These are phyloP conservation scores for Eospalax fontanierii DNA, from an alignment of 2,797 vertebrate species.

Conservation along the genomic window DNA sequence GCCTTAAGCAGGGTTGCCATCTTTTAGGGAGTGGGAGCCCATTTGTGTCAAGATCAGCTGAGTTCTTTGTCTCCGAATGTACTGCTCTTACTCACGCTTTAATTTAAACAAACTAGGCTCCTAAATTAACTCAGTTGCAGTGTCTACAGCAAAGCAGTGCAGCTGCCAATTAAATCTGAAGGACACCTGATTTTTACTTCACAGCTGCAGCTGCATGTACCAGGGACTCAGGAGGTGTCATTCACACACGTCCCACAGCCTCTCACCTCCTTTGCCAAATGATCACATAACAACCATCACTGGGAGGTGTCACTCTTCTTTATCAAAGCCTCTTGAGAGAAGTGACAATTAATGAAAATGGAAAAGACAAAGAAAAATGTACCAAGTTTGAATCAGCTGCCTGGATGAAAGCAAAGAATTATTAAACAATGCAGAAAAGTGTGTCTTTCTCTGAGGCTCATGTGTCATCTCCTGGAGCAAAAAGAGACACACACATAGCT, in stretches of 20 bases:
- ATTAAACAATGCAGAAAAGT: neutral
- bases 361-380: constrained; percentile 32
- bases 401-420: neutral
- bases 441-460: neutral
- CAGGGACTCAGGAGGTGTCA: neutral
- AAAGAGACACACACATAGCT: neutral
- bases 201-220: neutral
- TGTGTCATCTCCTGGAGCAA: neutral
- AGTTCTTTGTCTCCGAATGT: neutral
- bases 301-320: neutral
- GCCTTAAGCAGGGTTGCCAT: neutral
- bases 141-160: neutral
- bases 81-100: constrained; percentile 23
- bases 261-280: neutral
- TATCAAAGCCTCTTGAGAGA: neutral
- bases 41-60: neutral
- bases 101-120: constrained; percentile 26
- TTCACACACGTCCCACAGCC: neutral
- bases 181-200: neutral
- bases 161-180: neutral
- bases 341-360: neutral
- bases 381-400: neutral
- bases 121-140: neutral
- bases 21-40: neutral
- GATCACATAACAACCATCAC: neutral